Conservation (phyloP, 2,888 invertebrate species). For the Onchidella celtica region DNA sequence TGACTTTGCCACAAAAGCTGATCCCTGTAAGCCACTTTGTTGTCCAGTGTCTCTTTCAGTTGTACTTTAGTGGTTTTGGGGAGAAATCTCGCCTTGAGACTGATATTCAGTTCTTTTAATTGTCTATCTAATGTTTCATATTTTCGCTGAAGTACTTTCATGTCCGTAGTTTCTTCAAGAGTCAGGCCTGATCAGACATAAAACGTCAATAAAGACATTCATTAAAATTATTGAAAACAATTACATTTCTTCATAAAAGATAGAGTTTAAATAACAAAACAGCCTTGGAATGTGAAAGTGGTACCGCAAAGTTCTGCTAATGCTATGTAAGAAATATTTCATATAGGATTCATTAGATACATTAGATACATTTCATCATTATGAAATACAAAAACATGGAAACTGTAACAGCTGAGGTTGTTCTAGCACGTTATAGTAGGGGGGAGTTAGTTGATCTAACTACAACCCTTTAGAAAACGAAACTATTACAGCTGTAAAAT, state of each 20-base stretch:
- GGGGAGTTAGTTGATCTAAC: too few species aligned
- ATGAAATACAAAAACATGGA: too few species aligned
- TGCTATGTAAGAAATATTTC: too few species aligned
- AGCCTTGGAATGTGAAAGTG: too few species aligned
- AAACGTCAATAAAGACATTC: background rate
- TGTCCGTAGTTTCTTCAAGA: conserved; percentile 76
- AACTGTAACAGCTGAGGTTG: too few species aligned
- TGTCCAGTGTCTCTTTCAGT: conserved; percentile 70
- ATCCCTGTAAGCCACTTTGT: conserved; percentile 72
- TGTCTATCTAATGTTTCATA: conserved; percentile 74
- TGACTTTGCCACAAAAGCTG: conserved; percentile 71
- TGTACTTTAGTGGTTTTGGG: conserved; percentile 70
- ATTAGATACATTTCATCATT: too few species aligned
- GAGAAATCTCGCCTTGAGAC: conserved; percentile 73
- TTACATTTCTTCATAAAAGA: background rate
- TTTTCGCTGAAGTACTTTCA: conserved; percentile 68
- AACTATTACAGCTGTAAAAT: too few species aligned
- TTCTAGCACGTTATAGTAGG: too few species aligned
- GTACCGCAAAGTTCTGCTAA: too few species aligned
- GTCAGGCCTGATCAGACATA: conserved; percentile 68
- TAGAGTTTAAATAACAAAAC: background rate
- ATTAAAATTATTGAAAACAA: background rate
- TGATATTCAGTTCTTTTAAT: conserved; percentile 74
- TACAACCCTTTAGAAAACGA: too few species aligned
- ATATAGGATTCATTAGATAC: too few species aligned